phyloP scores from a whole-genome alignment of 1,140 invertebrate genomes.

The Tetraneura akinire region DNA sequence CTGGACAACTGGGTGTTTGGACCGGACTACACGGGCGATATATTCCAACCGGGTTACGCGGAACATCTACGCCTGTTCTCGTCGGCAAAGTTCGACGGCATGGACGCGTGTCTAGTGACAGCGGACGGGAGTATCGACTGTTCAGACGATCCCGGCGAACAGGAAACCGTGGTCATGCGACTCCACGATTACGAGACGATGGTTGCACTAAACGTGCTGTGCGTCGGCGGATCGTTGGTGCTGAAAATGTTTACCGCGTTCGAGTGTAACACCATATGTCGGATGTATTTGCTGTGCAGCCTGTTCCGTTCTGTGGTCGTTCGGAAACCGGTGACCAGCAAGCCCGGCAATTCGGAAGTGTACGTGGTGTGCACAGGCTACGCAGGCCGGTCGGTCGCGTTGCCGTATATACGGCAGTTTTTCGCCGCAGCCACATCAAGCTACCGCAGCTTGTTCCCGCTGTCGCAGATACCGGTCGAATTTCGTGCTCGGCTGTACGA shows the following conservation, averaged over 20 bases:
- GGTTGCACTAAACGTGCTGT: slow-evolving; percentile 72
- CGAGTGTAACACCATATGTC: slow-evolving; percentile 75
- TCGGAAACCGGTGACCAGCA: slow-evolving; percentile 88
- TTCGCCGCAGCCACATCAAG: neutral
- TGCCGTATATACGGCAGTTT: neutral
- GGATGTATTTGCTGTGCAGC: slow-evolving; percentile 79
- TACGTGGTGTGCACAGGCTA: slow-evolving; percentile 81
- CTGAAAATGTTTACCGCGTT: slow-evolving; percentile 94
- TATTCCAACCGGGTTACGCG: slow-evolving; percentile 62
- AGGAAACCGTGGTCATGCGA: slow-evolving; percentile 75
- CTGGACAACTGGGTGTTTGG: slow-evolving; percentile 84
- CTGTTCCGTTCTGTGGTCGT: slow-evolving; percentile 73
- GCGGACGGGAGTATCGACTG: slow-evolving; percentile 94
- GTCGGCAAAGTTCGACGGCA: slow-evolving; percentile 54
- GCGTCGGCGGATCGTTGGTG: slow-evolving; percentile 74
- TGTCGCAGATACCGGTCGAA: neutral
- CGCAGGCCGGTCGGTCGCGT: slow-evolving; percentile 54
- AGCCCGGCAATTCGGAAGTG: slow-evolving; percentile 90
- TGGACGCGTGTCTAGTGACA: slow-evolving; percentile 68
- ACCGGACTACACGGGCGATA: slow-evolving; percentile 78
- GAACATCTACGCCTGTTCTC: slow-evolving; percentile 3
- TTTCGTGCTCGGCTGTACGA: neutral
- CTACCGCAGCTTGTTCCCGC: neutral
- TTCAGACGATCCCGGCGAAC: slow-evolving; percentile 76
- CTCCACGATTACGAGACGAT: slow-evolving; percentile 83